A percentile compares a stretch with the other conserved stretches of the same genome.
These are phyloP conservation scores for Calypte anna DNA, from an alignment of 2,113 vertebrate species.

Conservation along the genomic window DNA sequence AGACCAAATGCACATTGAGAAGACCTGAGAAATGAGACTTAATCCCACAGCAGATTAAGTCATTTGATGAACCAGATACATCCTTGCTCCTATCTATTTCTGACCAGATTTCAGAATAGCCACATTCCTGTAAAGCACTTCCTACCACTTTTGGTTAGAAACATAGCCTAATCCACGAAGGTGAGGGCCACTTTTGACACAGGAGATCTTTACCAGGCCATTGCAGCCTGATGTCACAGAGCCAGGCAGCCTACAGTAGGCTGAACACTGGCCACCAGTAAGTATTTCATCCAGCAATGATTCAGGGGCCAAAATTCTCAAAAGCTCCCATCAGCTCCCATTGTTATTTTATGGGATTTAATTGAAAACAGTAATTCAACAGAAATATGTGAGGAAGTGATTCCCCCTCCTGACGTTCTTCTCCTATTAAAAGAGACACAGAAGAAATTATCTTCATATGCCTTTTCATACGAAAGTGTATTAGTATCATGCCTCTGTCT, in stretches of 20 bases:
- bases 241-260: not conserved
- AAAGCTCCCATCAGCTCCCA: not conserved
- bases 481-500: not conserved
- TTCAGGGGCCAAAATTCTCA: not conserved
- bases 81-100: not conserved
- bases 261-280: not conserved
- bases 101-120: not conserved
- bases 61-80: not conserved
- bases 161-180: not conserved
- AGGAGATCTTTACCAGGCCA: not conserved
- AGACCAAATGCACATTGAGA: not conserved
- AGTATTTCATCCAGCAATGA: not conserved
- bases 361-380: slow-evolving; percentile 13
- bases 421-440: not conserved
- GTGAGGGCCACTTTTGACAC: not conserved
- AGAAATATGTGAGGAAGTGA: not conserved
- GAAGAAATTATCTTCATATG: not conserved
- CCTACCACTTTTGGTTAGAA: not conserved
- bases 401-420: not conserved
- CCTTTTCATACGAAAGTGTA: slow-evolving; percentile 12
- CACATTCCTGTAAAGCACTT: not conserved
- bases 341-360: not conserved
- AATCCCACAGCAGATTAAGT: not conserved
- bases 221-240: not conserved
- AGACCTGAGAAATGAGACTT: not conserved